phyloP scores from a whole-genome alignment of 2,888 invertebrate genomes.

The Calliscelio sp. region DNA sequence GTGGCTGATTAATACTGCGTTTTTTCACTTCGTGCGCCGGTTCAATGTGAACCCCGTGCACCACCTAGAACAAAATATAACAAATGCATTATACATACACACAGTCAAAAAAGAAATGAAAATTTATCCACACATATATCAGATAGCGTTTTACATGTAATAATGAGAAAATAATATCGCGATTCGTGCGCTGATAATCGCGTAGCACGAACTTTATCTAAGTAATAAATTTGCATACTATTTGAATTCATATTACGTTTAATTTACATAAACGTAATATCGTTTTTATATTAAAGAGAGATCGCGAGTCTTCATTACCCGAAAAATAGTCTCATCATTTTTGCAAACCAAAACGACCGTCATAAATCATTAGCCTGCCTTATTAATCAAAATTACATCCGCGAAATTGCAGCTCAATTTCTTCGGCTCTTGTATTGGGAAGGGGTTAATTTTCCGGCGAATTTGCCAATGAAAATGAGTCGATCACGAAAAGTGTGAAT shows the following conservation, averaged over 20 bases:
- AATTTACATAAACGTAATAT: conserved; percentile 29
- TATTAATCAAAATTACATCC: too few species aligned
- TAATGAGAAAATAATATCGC: conserved; percentile 41
- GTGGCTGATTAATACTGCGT: conserved; percentile 92
- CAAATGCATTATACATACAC: background rate
- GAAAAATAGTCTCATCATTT: too few species aligned
- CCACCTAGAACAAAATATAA: conserved; percentile 87
- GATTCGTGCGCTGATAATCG: conserved; percentile 36
- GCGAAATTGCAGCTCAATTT: too few species aligned
- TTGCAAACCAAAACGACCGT: too few species aligned
- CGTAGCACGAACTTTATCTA: conserved; percentile 24
- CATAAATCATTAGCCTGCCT: too few species aligned
- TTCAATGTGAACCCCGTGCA: conserved; percentile 94
- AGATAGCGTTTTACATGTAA: conserved; percentile 15
- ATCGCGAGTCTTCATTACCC: too few species aligned
- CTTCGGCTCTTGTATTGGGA: conserved; percentile 11
- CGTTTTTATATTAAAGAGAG: too few species aligned
- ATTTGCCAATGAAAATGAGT: conserved; percentile 48
- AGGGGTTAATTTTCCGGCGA: conserved; percentile 56
- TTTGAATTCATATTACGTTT: conserved; percentile 24
- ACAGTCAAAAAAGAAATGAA: background rate
- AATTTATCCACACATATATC: background rate
- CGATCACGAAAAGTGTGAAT: conserved; percentile 39
- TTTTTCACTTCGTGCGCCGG: conserved; percentile 92
- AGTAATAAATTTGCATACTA: conserved; percentile 32